Evolutionary conservation across 2,888 invertebrate genomes (phyloP), one percentile per base, ranked within the genome.

Genomic region (Andrena haemorrhoa): DNA sequence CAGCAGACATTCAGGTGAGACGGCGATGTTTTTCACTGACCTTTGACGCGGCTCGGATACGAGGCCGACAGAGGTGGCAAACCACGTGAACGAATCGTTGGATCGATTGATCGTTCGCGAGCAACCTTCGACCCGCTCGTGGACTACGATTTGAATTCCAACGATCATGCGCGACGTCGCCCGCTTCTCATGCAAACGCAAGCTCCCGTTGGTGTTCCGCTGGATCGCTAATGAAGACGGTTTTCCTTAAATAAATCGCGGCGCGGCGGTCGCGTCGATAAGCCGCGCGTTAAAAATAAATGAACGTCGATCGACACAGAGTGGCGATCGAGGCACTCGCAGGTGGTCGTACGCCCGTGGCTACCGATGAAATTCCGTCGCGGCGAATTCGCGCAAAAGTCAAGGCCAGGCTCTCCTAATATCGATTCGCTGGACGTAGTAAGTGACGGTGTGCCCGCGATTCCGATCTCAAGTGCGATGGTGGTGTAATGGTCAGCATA

Each of bases 1-100:
- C 95, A 96, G 26, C 96, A 96, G 89, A 96, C 78, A 6, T 88
- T 92, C 89, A 91, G 90, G 91, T 92, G 82, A 74, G 85, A 23
- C 33, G 7, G 7, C 51, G 35, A 35, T 61, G 41, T 35, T 26
- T 23, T 20, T 16, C 31, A 33, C 16, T 41, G 72, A 68, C 66
- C 68, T 78, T 63, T 61, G 60, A 70, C 56, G 56, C 63, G 47
- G 7, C 16, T 12, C 20, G n/a, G 5, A 60, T 60, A 23, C 20
- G 2, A n/a, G 8, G 49, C 5, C 20, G 35, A 2, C 10, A 16
- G 31, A 23, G 23, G n/a, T 49, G 49, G 56, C 20, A 23, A 68
- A 53, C n/a, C 16, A 33, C 61, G 33, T 16, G 61, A 12, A 29
- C 10, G 64, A 65, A 72, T 63, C n/a, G 23, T 61, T 26, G 31